A percentile compares a stretch with the other conserved stretches of the same genome.
Evolutionary conservation across 2,888 invertebrate species (phyloP).

Genomic region (Lymantria monacha): DNA sequence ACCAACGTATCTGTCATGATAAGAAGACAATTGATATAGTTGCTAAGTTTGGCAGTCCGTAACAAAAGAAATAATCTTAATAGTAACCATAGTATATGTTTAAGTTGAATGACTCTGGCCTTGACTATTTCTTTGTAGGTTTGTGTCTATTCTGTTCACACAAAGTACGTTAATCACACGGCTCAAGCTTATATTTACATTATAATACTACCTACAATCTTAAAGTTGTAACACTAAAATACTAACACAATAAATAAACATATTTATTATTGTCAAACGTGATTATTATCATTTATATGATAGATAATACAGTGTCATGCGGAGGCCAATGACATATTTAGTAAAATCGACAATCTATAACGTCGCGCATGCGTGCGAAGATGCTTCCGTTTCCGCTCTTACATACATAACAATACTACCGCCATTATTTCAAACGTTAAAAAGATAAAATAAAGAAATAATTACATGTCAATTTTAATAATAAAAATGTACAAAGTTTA

Average conservation of each 20-base stretch:
- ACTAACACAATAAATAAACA: neutral
- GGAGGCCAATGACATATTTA: conserved; percentile 30
- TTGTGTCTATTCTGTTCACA: neutral
- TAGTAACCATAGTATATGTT: conserved; percentile 3
- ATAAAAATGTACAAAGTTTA: too few relatives aligned
- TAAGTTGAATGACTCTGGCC: conserved; percentile 20
- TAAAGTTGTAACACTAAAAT: neutral
- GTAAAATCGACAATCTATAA: conserved; percentile 32
- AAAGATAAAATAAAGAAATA: neutral
- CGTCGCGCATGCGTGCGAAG: conserved; percentile 24
- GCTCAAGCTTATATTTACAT: too few relatives aligned
- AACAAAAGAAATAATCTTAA: neutral
- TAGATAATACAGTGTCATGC: conserved; percentile 21
- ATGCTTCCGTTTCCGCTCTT: conserved; percentile 15
- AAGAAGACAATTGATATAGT: neutral
- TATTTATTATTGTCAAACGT: conserved; percentile 2
- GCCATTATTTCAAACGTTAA: neutral
- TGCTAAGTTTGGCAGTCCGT: neutral
- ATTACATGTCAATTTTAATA: neutral
- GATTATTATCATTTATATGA: conserved; percentile 16
- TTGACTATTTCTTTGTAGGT: conserved; percentile 11
- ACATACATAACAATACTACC: neutral
- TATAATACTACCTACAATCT: neutral
- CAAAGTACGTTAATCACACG: neutral
- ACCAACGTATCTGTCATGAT: too few relatives aligned